Evolutionary conservation across 2,797 vertebrate species (phyloP).

Genomic region (Pangasius macronema): DNA sequence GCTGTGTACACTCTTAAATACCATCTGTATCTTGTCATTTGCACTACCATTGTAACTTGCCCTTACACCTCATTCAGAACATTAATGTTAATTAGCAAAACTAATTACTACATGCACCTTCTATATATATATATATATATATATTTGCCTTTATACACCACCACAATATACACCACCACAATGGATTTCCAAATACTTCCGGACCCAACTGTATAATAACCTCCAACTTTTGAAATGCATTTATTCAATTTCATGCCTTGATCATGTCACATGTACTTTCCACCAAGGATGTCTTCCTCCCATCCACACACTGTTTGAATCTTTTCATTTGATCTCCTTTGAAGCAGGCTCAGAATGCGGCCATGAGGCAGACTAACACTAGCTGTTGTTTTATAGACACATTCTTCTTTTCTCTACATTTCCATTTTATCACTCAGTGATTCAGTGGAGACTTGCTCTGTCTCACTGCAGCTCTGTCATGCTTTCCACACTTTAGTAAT

Average conservation of each 20-base stretch:
- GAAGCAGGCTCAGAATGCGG: not conserved
- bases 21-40: too few relatives aligned
- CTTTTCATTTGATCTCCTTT: slow-evolving; percentile 39
- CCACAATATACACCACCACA: too few relatives aligned
- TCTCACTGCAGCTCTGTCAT: slow-evolving; percentile 11
- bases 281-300: slow-evolving; percentile 30
- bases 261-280: slow-evolving; percentile 19
- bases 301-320: slow-evolving; percentile 29
- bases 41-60: too few relatives aligned
- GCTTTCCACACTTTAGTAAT: slow-evolving; percentile 8
- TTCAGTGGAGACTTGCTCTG: slow-evolving; percentile 18
- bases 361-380: slow-evolving; percentile 4
- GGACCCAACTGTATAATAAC: not conserved
- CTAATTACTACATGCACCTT: too few relatives aligned
- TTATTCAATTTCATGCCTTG: slow-evolving; percentile 24
- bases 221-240: slow-evolving; percentile 36
- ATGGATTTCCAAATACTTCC: too few relatives aligned
- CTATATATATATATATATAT: too few relatives aligned
- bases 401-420: slow-evolving; percentile 34
- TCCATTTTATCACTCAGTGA: slow-evolving; percentile 22
- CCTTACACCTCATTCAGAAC: too few relatives aligned
- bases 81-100: too few relatives aligned
- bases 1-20: too few relatives aligned
- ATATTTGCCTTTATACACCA: too few relatives aligned
- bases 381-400: slow-evolving; percentile 29